Evolutionary conservation across 2,113 vertebrate species (phyloP), one percentile per base, ranked within the genome.

Genomic region (Picathartes gymnocephalus): DNA sequence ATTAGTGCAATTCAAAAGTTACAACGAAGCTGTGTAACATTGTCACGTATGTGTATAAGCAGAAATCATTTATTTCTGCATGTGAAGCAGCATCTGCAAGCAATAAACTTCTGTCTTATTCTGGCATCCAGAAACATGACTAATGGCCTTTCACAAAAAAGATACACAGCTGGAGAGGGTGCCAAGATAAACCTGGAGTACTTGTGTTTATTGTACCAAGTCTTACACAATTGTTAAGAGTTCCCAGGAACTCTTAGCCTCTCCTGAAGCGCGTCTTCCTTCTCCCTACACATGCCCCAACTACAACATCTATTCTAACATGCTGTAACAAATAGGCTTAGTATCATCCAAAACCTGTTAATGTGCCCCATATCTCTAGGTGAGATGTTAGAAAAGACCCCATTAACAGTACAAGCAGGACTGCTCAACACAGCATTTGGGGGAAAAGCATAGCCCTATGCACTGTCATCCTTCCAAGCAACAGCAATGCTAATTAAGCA

Each of bases 171-270:
- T 77, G 58, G 40, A 77, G 13, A 15, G 37, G 13, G 15, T 61
- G 57, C 88, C 86, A 91, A 91, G 85, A 91, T 76, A 95, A 95
- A 93, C 74, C 82, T 70, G 68, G 33, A 88, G 16, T 35, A 77
- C 76, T 80, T 70, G 18, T 73, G 64, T 90, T 91, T 88, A 90
- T 64, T 44, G 54, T 45, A 90, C 15, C 1, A 77, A 86, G 62
- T 61, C 71, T 78, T 68, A 80, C 54, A 88, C 24, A 77, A 50
- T 15, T 30, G 17, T 54, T 45, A 71, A 21, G 40, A 73, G 51
- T 40, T 92, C 90, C 33, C 79, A 69, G 45, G 58, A 86, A 83
- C 0, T 28, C 31, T 68, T 6, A 58, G 86, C 42, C n/a, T 73
- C 83, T 86, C 64, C 80, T 60, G 33, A 54, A 92, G 64, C 27